Conservation (phyloP, 2,888 invertebrate species). For the Heliconius aoede region DNA sequence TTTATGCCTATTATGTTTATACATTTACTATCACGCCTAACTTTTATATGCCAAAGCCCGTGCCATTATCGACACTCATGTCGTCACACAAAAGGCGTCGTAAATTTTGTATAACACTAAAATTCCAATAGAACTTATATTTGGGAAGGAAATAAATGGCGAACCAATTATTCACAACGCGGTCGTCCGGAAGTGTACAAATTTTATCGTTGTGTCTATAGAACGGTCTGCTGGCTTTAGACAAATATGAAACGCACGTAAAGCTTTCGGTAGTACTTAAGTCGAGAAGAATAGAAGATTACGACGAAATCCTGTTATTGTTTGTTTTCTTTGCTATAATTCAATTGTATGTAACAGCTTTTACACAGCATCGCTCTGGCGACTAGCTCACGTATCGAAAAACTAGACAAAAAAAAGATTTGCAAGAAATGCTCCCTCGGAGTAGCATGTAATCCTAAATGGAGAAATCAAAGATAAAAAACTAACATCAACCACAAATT, state of each 20-base stretch:
- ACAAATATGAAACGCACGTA: slow-evolving; percentile 75
- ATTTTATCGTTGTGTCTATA: slow-evolving; percentile 72
- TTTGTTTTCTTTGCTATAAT: slow-evolving; percentile 79
- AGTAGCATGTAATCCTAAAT: slow-evolving; percentile 19
- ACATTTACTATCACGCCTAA: slow-evolving; percentile 69
- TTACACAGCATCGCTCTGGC: slow-evolving; percentile 49
- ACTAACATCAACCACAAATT: slow-evolving; percentile 49
- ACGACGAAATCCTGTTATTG: slow-evolving; percentile 81
- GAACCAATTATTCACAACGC: slow-evolving; percentile 74
- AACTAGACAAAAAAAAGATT: slow-evolving; percentile 24
- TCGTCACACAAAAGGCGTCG: slow-evolving; percentile 65
- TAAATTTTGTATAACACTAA: slow-evolving; percentile 73
- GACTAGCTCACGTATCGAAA: slow-evolving; percentile 51
- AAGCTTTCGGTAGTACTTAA: slow-evolving; percentile 61
- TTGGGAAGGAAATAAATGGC: slow-evolving; percentile 76
- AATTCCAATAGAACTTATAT: slow-evolving; percentile 66
- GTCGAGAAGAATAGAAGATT: slow-evolving; percentile 76
- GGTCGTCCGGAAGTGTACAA: slow-evolving; percentile 78
- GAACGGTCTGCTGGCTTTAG: slow-evolving; percentile 70
- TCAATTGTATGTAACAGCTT: slow-evolving; percentile 62
- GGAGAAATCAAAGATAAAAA: slow-evolving; percentile 46
- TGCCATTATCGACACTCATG: slow-evolving; percentile 80
- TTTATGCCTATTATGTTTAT: slow-evolving; percentile 61
- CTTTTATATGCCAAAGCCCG: slow-evolving; percentile 61
- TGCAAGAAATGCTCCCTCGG: slow-evolving; percentile 21